Evolutionary conservation across 2,797 vertebrate species (phyloP).

Genomic region (Philypnodon macrostomus): DNA sequence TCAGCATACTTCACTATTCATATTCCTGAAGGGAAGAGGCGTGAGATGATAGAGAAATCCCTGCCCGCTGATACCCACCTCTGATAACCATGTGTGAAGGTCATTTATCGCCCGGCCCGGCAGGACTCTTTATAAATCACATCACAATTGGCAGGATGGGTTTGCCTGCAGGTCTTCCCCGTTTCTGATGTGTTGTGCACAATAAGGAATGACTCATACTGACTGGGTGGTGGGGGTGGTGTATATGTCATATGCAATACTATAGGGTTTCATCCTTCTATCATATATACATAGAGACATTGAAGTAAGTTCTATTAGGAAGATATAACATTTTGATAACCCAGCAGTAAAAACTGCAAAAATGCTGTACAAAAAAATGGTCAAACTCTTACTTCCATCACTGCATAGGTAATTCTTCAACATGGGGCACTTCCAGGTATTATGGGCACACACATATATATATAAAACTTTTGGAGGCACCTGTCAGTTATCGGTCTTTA

Average conservation of each 20-base stretch:
- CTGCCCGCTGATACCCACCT: conserved; percentile 71
- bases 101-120: conserved; percentile 69
- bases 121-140: conserved; percentile 73
- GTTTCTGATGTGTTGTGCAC: conserved; percentile 52
- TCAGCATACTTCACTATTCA: conserved; percentile 45
- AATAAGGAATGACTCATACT: conserved; percentile 72
- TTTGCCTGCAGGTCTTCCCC: conserved; percentile 52
- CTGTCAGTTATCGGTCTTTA: too few species aligned
- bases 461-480: too few species aligned
- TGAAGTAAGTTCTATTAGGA: background rate
- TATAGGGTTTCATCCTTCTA: conserved; percentile 31
- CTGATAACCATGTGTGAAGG: conserved; percentile 77
- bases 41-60: conserved; percentile 65
- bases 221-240: too few species aligned
- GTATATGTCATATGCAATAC: conserved; percentile 17
- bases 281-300: background rate
- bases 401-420: too few species aligned
- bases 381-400: too few species aligned
- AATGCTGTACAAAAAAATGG: too few species aligned
- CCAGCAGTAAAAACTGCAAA: background rate
- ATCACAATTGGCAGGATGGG: conserved; percentile 73
- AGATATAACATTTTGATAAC: background rate
- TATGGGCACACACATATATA: too few species aligned
- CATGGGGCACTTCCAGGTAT: too few species aligned
- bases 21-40: conserved; percentile 40